A percentile compares a stretch with the other conserved stretches of the same genome.
phyloP scores from a whole-genome alignment of 2,888 invertebrate genomes.

The Ischnus inquisitorius region DNA sequence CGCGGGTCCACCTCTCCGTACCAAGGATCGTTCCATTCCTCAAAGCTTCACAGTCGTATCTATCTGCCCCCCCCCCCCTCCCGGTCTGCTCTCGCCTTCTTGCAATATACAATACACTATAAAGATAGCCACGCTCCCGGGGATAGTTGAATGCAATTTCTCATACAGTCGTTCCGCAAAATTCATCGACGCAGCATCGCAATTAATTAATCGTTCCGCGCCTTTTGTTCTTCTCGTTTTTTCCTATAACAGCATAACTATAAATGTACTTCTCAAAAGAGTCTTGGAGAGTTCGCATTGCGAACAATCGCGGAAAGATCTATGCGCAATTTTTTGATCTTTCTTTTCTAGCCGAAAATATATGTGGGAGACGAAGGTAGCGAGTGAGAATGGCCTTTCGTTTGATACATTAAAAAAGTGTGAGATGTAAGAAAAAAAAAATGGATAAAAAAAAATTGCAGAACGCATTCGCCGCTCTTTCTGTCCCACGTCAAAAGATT shows the following conservation, averaged over 20 bases:
- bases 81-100: too few relatives aligned
- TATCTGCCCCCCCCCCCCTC: not conserved
- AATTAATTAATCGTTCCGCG: not conserved
- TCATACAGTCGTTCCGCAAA: not conserved
- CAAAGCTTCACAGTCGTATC: conserved; percentile 33
- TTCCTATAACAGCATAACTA: not conserved
- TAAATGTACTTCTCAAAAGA: too few relatives aligned
- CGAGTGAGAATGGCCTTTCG: conserved; percentile 39
- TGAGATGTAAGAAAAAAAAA: conserved; percentile 44
- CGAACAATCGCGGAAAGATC: not conserved
- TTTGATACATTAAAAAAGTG: conserved; percentile 49
- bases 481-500: conserved; percentile 65
- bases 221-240: not conserved
- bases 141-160: conserved; percentile 17
- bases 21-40: conserved; percentile 31
- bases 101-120: conserved; percentile 1
- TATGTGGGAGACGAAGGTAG: conserved; percentile 19
- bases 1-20: conserved; percentile 15
- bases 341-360: not conserved
- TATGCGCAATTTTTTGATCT: conserved; percentile 20
- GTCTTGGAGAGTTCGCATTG: too few relatives aligned
- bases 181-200: conserved; percentile 3
- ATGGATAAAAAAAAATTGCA: conserved; percentile 15
- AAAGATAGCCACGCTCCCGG: conserved; percentile 14
- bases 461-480: conserved; percentile 25